Evolutionary conservation across 2,888 invertebrate species (phyloP).

Genomic region (Balanococcus diminutus): DNA sequence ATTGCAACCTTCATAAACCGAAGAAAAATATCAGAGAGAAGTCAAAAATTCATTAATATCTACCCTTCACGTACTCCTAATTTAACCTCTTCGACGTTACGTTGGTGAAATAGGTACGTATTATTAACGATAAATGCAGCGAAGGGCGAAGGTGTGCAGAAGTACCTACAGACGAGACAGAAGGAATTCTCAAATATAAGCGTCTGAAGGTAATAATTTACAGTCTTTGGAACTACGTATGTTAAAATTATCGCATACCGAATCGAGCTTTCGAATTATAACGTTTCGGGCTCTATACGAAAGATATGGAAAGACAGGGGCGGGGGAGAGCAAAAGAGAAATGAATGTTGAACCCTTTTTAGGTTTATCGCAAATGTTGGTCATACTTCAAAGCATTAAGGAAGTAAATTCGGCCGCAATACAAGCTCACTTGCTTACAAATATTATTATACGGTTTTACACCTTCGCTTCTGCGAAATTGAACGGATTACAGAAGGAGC

Average conservation of each 20-base stretch:
- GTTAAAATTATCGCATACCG: neutral
- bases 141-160: no score
- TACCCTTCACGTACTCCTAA: no score
- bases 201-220: no score
- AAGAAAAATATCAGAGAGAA: no score
- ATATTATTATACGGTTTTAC: constrained; percentile 37
- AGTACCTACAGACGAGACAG: no score
- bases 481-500: neutral
- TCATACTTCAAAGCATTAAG: constrained; percentile 40
- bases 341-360: constrained; percentile 36
- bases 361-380: constrained; percentile 34
- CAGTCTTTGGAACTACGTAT: no score
- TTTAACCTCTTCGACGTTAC: no score
- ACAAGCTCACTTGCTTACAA: constrained; percentile 16
- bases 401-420: constrained; percentile 24
- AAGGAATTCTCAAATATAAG: no score
- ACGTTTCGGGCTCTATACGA: neutral
- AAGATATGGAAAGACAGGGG: neutral
- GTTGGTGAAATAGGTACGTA: no score
- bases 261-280: neutral
- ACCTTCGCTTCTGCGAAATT: neutral
- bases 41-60: no score
- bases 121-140: no score
- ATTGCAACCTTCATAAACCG: no score
- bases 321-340: neutral